Percentiles rank a stretch among this genome's conserved stretches.
phyloP scores from a whole-genome alignment of 2,113 vertebrate genomes.

The Aptenodytes forsteri region DNA sequence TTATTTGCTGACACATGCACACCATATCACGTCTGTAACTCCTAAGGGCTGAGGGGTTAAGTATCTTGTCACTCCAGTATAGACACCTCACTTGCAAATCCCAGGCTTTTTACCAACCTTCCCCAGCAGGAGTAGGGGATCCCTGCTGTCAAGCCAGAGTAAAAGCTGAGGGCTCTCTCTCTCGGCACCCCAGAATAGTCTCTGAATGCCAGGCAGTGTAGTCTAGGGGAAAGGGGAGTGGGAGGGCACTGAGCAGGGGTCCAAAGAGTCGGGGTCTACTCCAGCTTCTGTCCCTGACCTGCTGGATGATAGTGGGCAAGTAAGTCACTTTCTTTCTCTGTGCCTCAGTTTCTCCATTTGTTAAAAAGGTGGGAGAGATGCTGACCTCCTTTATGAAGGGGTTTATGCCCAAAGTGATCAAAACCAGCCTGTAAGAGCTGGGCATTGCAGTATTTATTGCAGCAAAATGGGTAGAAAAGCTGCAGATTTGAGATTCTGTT shows the following conservation, averaged over 20 bases:
- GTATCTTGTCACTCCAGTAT: conserved; percentile 12
- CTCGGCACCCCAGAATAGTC: neutral
- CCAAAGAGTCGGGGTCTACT: neutral
- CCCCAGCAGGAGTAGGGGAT: neutral
- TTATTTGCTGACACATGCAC: conserved; percentile 11
- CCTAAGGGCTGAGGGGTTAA: conserved; percentile 12
- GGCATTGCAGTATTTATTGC: neutral
- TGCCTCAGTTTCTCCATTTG: neutral
- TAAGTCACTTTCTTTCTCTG: neutral
- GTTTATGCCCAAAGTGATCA: neutral
- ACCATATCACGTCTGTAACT: neutral
- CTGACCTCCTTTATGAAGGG: neutral
- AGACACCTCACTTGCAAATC: neutral
- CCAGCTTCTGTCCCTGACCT: neutral
- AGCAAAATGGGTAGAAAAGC: neutral
- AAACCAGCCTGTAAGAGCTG: neutral
- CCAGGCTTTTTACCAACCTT: neutral
- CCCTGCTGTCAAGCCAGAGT: neutral
- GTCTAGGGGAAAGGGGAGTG: neutral
- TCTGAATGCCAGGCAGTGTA: neutral
- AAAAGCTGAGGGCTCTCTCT: neutral
- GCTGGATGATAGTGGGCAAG: neutral
- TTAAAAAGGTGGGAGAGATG: neutral
- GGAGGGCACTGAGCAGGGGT: neutral
- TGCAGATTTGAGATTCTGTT: neutral